A percentile compares a stretch with the other conserved stretches of the same genome.
Conservation (phyloP, 2,888 invertebrate genomes). For the Tenthredo livida region DNA sequence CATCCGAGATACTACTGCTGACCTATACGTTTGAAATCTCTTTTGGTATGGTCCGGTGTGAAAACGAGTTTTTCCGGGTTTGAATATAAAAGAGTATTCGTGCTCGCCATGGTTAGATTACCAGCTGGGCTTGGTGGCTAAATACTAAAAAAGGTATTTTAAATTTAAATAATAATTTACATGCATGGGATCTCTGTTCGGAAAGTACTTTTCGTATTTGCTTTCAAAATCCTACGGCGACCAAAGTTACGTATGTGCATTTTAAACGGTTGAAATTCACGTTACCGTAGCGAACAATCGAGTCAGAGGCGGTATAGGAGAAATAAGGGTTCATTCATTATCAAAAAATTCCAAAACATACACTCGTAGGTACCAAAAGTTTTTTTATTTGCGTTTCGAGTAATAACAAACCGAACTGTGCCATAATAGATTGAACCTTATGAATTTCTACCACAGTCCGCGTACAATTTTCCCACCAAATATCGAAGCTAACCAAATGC, state of each 20-base stretch:
- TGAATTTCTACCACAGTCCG: neutral
- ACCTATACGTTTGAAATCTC: slow-evolving; percentile 18
- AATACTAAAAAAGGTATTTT: slow-evolving; percentile 35
- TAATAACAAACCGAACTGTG: slow-evolving; percentile 13
- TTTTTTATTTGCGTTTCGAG: neutral
- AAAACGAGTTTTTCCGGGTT: slow-evolving; percentile 33
- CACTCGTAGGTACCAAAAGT: neutral
- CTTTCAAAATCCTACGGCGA: slow-evolving; percentile 40
- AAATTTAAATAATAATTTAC: slow-evolving; percentile 50
- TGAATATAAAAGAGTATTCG: slow-evolving; percentile 39
- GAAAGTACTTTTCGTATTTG: slow-evolving; percentile 45
- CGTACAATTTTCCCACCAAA: neutral
- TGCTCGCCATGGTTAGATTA: slow-evolving; percentile 42
- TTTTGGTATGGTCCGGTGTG: slow-evolving; percentile 4
- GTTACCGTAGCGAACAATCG: slow-evolving; percentile 27
- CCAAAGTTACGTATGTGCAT: slow-evolving; percentile 49
- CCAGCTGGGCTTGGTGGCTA: slow-evolving; percentile 34
- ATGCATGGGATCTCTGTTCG: slow-evolving; percentile 42
- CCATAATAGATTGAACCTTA: neutral
- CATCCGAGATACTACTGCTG: slow-evolving; percentile 4
- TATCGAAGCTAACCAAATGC: neutral
- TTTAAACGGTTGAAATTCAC: slow-evolving; percentile 44
- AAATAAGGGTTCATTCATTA: slow-evolving; percentile 28
- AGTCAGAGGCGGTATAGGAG: neutral
- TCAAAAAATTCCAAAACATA: slow-evolving; percentile 13